Conservation (phyloP, 2,113 vertebrate genomes). For the Cryptomyrus ogoouensis region DNA sequence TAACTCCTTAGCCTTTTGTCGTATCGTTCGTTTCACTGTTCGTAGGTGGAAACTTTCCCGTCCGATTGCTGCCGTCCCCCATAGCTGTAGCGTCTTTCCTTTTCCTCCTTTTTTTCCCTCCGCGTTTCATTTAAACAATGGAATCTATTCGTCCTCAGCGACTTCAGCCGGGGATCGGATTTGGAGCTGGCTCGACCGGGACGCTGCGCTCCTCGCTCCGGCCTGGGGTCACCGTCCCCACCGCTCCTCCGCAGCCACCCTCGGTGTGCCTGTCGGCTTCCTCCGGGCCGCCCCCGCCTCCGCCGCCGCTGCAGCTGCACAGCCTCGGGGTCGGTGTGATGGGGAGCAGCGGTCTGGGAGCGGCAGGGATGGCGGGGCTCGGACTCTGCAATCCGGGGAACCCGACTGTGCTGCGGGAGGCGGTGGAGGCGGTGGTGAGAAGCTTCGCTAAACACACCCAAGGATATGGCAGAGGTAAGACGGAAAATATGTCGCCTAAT, state of each 20-base stretch:
- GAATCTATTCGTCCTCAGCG: slow-evolving; percentile 76
- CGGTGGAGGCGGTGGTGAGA: slow-evolving; percentile 89
- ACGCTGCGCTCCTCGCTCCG: slow-evolving; percentile 62
- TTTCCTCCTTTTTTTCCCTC: background rate
- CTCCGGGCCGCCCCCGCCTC: slow-evolving; percentile 66
- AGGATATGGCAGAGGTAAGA: slow-evolving; percentile 87
- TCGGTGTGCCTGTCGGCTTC: slow-evolving; percentile 50
- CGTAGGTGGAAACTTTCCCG: background rate
- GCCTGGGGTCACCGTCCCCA: slow-evolving; percentile 61
- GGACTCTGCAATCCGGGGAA: slow-evolving; percentile 65
- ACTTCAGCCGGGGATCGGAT: slow-evolving; percentile 75
- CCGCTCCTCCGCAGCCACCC: slow-evolving; percentile 52
- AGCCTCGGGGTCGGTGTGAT: slow-evolving; percentile 59
- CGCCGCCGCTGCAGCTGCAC: slow-evolving; percentile 68
- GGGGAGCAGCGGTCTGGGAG: slow-evolving; percentile 55
- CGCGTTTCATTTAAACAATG: slow-evolving; percentile 56
- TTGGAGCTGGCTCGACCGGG: slow-evolving; percentile 55
- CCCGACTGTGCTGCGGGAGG: slow-evolving; percentile 83
- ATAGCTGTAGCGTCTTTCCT: background rate
- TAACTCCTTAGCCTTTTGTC: slow-evolving; percentile 20
- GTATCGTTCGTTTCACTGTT: background rate
- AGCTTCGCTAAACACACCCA: slow-evolving; percentile 97
- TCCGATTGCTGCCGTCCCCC: background rate
- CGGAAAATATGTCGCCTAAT: background rate
- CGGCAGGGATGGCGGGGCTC: slow-evolving; percentile 45